Conservation (phyloP, 2,113 vertebrate genomes). For the Lonchura striata region DNA sequence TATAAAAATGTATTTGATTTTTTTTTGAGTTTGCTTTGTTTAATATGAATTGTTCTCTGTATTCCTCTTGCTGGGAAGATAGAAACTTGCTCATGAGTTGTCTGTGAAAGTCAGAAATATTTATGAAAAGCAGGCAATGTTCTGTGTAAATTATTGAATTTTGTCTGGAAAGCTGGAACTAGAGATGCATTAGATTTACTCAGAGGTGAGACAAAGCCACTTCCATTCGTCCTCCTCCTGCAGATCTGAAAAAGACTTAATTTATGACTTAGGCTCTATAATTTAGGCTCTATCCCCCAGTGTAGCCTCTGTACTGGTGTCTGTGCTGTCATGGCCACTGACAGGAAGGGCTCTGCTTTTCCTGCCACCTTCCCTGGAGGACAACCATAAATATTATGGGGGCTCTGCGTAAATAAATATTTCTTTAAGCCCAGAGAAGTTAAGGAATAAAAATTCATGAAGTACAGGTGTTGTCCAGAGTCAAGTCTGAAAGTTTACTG, state of each 20-base stretch:
- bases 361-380: background rate
- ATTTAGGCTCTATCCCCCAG: background rate
- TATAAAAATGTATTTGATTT: background rate
- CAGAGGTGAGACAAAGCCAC: background rate
- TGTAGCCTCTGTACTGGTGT: rapidly evolving
- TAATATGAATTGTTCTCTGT: background rate
- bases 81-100: background rate
- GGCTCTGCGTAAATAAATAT: background rate
- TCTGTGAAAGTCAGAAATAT: background rate
- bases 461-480: background rate
- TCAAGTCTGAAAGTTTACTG: background rate
- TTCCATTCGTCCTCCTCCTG: background rate
- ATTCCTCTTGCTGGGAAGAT: background rate
- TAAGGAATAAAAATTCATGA: background rate
- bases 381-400: background rate
- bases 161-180: background rate
- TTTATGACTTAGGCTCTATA: background rate
- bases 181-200: background rate
- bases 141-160: no score
- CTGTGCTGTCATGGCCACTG: background rate
- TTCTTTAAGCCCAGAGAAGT: background rate
- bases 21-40: background rate
- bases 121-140: background rate
- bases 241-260: background rate
- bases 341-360: background rate